Evolutionary conservation across 2,797 vertebrate species (phyloP).

Genomic region (Neoniphon sammara): DNA sequence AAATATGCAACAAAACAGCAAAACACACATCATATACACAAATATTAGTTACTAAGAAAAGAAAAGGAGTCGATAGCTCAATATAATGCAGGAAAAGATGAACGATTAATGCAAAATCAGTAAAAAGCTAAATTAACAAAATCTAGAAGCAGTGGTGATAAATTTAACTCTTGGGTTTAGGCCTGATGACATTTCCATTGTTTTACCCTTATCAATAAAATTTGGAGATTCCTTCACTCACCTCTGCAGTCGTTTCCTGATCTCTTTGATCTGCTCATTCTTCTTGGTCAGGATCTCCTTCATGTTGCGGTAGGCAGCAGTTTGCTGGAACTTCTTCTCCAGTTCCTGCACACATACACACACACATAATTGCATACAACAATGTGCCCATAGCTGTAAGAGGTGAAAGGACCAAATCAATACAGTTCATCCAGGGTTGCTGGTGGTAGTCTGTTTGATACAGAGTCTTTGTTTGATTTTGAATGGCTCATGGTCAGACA

Average conservation of each 20-base stretch:
- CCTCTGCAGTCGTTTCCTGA: constrained; percentile 91
- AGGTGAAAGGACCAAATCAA: not conserved
- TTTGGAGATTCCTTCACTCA: constrained; percentile 61
- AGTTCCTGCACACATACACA: constrained; percentile 84
- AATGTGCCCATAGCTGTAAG: too few relatives aligned
- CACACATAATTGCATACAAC: not conserved
- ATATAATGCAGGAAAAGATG: too few relatives aligned
- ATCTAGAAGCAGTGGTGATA: not conserved
- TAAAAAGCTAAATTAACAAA: not conserved
- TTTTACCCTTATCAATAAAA: not conserved
- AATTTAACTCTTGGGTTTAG: too few relatives aligned
- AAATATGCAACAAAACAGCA: not conserved
- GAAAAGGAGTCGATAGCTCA: too few relatives aligned
- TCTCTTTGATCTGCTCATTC: constrained; percentile 96
- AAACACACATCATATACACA: too few relatives aligned
- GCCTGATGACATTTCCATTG: not conserved
- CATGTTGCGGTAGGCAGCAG: constrained; percentile 95
- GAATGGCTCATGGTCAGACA: too few relatives aligned
- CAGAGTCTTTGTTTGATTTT: too few relatives aligned
- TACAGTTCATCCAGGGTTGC: not conserved
- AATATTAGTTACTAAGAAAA: not conserved
- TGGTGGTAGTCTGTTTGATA: too few relatives aligned
- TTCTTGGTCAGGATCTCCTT: constrained; percentile 97
- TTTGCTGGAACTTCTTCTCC: constrained; percentile 98
- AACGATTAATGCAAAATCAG: too few relatives aligned